Conservation (phyloP, 2,113 vertebrate genomes). For the Nibea albiflora region DNA sequence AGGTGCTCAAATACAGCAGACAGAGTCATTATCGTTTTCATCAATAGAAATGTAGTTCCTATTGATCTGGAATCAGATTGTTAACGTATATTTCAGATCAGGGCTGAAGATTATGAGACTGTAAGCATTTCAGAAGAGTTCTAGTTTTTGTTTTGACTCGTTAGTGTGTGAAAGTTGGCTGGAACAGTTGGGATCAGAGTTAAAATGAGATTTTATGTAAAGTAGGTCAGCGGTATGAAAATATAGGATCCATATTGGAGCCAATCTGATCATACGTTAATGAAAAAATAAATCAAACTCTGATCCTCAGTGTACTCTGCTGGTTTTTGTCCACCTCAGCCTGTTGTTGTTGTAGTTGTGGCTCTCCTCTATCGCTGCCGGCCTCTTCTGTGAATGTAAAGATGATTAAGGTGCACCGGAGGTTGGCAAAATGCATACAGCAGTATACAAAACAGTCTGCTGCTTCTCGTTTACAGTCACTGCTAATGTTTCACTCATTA, state of each 20-base stretch:
- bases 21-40: not conserved
- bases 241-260: not conserved
- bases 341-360: not conserved
- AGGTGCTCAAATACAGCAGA: constrained; percentile 11
- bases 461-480: no score
- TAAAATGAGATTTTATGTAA: not conserved
- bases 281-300: no score
- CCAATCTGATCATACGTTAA: no score
- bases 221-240: not conserved
- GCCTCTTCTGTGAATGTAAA: not conserved
- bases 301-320: no score
- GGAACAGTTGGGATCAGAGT: no score
- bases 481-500: no score
- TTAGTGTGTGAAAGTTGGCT: not conserved
- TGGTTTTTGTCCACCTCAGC: no score
- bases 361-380: not conserved
- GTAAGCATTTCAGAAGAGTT: not conserved
- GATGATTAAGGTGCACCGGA: not conserved
- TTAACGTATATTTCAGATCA: constrained; percentile 10
- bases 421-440: not conserved
- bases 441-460: not conserved
- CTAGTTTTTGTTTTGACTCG: not conserved
- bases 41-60: constrained; percentile 27
- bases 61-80: constrained; percentile 26
- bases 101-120: no score